Percentiles rank a stretch among this genome's conserved stretches.
Conservation (phyloP, 2,113 vertebrate species). For the Bothrops jararaca region DNA sequence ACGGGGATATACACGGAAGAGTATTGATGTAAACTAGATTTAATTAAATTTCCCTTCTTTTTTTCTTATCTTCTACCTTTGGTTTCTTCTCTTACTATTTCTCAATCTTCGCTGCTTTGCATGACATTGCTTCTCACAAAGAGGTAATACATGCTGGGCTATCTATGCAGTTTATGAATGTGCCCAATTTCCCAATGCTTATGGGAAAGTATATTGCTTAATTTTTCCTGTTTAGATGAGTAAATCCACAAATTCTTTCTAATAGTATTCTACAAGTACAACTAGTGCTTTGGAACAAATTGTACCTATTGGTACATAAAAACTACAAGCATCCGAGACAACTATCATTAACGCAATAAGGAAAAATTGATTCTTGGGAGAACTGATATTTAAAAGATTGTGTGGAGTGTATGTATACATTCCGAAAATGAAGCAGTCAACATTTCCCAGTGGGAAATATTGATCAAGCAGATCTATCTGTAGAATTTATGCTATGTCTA, state of each 20-base stretch:
- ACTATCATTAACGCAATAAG: background rate
- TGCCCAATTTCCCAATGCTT: background rate
- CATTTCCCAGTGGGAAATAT: background rate
- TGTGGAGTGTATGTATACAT: background rate
- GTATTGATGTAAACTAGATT: background rate
- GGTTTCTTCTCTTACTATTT: background rate
- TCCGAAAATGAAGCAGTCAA: background rate
- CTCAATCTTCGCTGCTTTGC: background rate
- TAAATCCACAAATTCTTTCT: background rate
- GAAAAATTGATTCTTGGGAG: background rate
- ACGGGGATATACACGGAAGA: background rate
- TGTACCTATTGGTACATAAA: background rate
- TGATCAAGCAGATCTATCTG: background rate
- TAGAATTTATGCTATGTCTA: background rate
- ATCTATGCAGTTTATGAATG: background rate
- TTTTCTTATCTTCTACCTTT: background rate
- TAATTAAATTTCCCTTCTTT: background rate
- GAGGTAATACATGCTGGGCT: background rate
- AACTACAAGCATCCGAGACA: background rate
- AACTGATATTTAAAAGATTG: background rate
- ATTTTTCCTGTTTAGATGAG: background rate
- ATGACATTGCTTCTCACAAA: background rate
- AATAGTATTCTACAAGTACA: background rate
- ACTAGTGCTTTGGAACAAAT: background rate
- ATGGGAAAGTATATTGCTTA: background rate